Percentiles rank a stretch among this genome's conserved stretches.
Evolutionary conservation across 2,113 vertebrate species (phyloP).

Genomic region (Callopanchax toddi): DNA sequence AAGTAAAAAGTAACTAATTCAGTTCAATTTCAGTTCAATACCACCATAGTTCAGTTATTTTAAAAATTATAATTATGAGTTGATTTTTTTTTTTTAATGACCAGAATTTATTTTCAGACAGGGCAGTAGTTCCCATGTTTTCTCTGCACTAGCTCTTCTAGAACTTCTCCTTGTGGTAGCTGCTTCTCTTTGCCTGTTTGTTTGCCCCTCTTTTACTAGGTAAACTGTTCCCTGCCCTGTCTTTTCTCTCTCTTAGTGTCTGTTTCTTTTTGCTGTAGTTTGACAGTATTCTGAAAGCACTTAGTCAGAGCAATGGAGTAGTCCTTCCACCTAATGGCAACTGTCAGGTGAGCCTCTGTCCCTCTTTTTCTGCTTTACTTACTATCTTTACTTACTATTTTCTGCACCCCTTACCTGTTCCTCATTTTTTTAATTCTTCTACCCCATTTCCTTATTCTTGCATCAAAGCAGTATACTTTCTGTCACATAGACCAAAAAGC

Average conservation of each 20-base stretch:
- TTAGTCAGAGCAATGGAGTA: slow-evolving; percentile 79
- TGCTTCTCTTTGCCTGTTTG: slow-evolving; percentile 30
- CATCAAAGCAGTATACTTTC: background rate
- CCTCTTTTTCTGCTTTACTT: slow-evolving; percentile 8
- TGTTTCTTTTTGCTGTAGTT: slow-evolving; percentile 65
- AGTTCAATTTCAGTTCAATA: no score
- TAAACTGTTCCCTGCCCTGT: slow-evolving; percentile 37
- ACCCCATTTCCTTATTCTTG: background rate
- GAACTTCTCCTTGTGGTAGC: slow-evolving; percentile 5
- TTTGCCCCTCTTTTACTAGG: slow-evolving; percentile 24
- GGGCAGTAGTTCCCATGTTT: background rate
- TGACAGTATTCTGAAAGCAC: slow-evolving; percentile 74
- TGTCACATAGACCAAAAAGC: background rate
- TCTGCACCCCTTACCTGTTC: slow-evolving; percentile 11
- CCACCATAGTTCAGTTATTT: no score
- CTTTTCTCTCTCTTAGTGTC: slow-evolving; percentile 26
- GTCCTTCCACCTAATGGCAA: slow-evolving; percentile 67
- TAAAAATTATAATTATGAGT: no score
- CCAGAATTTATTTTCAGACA: no score
- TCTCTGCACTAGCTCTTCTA: slow-evolving; percentile 2
- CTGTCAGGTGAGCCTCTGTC: slow-evolving; percentile 72
- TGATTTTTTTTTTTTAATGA: no score
- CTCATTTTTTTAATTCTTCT: slow-evolving; percentile 17
- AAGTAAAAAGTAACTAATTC: no score
- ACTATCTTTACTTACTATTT: background rate